Conservation (phyloP, 2,113 vertebrate species). For the Chiloscyllium plagiosum region DNA sequence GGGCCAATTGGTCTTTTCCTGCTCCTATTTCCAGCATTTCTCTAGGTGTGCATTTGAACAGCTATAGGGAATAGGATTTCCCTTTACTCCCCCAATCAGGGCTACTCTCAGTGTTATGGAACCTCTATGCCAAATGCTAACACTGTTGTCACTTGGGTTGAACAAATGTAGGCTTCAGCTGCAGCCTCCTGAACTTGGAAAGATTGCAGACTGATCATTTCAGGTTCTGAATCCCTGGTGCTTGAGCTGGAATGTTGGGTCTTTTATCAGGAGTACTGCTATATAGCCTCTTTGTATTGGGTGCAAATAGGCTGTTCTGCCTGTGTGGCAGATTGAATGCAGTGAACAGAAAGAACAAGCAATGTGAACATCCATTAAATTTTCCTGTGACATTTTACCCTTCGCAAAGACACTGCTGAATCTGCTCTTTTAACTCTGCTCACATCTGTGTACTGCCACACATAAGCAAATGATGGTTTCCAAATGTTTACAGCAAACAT, state of each 20-base stretch:
- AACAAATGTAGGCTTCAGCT: neutral
- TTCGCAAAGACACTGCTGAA: neutral
- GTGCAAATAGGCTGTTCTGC: neutral
- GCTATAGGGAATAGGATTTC: neutral
- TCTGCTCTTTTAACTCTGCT: neutral
- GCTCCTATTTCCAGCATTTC: no score
- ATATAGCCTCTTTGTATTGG: neutral
- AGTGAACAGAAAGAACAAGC: neutral
- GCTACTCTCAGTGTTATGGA: neutral
- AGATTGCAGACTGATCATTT: neutral
- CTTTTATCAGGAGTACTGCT: neutral
- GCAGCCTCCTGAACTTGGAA: neutral
- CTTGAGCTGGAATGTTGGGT: neutral
- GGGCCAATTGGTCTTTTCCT: no score
- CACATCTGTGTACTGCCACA: neutral
- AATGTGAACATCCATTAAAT: neutral
- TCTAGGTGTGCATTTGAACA: neutral
- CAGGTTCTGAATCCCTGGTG: neutral
- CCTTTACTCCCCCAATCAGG: neutral
- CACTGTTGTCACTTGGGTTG: neutral
- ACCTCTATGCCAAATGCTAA: neutral
- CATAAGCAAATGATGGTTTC: neutral
- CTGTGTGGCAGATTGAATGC: neutral
- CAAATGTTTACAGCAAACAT: neutral
- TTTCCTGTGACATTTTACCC: conserved; percentile 7